These are phyloP conservation scores for Oreochromis aureus DNA, from an alignment of 2,113 vertebrate species.

Conservation along the genomic window DNA sequence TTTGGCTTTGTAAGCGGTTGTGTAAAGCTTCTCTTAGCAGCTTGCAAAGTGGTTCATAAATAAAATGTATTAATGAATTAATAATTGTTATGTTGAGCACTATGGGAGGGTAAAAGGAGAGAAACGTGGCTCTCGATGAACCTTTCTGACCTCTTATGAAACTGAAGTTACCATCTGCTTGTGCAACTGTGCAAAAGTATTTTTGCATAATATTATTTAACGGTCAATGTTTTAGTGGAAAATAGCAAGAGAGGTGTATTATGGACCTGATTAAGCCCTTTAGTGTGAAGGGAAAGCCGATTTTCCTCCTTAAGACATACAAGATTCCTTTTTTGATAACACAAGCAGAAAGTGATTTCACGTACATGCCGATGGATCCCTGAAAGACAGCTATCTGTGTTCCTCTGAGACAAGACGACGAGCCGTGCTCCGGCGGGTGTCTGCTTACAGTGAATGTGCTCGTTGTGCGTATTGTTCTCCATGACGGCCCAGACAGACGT, in stretches of 20 bases:
- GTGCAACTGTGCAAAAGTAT: background rate
- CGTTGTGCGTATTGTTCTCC: slow-evolving; percentile 54
- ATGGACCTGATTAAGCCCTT: background rate
- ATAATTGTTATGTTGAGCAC: background rate
- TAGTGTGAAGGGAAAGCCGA: background rate
- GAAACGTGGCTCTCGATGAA: background rate
- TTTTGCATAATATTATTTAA: background rate
- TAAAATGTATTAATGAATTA: background rate
- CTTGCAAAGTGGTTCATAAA: background rate
- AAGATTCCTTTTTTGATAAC: background rate
- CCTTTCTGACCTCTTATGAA: background rate
- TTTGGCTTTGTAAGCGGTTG: background rate
- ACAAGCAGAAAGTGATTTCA: background rate
- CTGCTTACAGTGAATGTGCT: slow-evolving; percentile 28
- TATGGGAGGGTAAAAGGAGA: background rate
- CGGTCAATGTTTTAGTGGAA: background rate
- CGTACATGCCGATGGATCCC: background rate
- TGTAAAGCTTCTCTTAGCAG: background rate
- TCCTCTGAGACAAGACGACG: background rate
- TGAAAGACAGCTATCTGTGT: background rate
- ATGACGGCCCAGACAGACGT: slow-evolving; percentile 32
- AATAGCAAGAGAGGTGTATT: background rate
- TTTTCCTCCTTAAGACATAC: background rate
- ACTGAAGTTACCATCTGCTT: background rate
- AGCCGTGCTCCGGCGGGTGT: background rate